Evolutionary conservation across 2,113 vertebrate genomes (phyloP).

Genomic region (Epinephelus lanceolatus): DNA sequence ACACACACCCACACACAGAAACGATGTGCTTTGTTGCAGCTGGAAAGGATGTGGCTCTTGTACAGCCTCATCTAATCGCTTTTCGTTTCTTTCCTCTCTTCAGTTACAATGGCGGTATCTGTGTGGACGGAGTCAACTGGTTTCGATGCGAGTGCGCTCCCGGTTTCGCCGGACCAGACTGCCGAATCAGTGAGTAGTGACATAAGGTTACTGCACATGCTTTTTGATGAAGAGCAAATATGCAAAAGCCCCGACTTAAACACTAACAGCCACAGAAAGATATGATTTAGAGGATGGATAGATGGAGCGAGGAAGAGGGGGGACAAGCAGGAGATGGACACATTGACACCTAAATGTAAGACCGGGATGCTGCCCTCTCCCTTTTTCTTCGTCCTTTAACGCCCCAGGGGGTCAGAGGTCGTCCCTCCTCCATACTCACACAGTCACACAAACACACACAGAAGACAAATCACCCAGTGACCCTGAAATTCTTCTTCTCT

Average conservation of each 20-base stretch:
- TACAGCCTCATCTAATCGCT: constrained; percentile 37
- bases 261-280: background rate
- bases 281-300: constrained; percentile 25
- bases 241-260: background rate
- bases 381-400: constrained; percentile 69
- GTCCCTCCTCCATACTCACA: constrained; percentile 76
- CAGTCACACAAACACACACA: constrained; percentile 70
- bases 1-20: constrained; percentile 29
- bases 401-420: constrained; percentile 77
- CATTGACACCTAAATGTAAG: constrained; percentile 74
- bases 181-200: constrained; percentile 95
- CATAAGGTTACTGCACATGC: background rate
- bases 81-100: constrained; percentile 20
- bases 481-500: constrained; percentile 78
- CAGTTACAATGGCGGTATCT: constrained; percentile 97
- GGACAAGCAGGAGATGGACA: constrained; percentile 54
- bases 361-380: constrained; percentile 62
- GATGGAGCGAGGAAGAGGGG: constrained; percentile 15
- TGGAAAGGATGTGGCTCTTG: constrained; percentile 64
- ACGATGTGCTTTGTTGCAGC: constrained; percentile 66
- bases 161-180: constrained; percentile 95
- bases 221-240: background rate
- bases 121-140: constrained; percentile 97
- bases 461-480: constrained; percentile 83
- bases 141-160: constrained; percentile 96